These are phyloP conservation scores for Ditula angustiorana DNA, from an alignment of 2,888 invertebrate species.

Conservation along the genomic window DNA sequence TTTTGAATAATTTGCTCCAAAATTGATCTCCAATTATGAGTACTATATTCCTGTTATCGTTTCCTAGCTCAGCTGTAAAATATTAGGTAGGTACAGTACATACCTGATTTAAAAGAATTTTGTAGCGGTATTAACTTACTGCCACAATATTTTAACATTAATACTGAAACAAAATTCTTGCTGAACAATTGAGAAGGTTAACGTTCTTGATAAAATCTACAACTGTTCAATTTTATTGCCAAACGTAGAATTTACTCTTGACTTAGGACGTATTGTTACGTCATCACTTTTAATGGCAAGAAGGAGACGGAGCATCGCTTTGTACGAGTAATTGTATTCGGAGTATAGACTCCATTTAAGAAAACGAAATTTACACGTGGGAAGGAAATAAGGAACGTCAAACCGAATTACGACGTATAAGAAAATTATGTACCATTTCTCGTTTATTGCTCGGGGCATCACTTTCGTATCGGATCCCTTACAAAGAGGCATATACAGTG, in stretches of 20 bases:
- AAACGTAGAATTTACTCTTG: not conserved
- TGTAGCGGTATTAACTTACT: too few species aligned
- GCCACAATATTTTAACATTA: not conserved
- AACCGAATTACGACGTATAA: conserved; percentile 1
- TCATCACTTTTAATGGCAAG: conserved; percentile 24
- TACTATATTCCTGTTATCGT: too few species aligned
- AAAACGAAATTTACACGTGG: conserved; percentile 29
- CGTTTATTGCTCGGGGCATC: too few species aligned
- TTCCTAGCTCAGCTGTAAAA: too few species aligned
- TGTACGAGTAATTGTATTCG: conserved; percentile 26
- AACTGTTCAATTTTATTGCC: conserved; percentile 1
- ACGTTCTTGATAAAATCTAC: conserved; percentile 10
- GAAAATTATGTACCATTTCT: conserved; percentile 4
- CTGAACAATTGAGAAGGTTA: conserved; percentile 6
- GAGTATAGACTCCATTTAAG: conserved; percentile 27
- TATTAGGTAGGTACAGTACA: too few species aligned
- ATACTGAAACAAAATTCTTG: not conserved
- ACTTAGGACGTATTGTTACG: not conserved
- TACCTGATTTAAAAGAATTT: too few species aligned
- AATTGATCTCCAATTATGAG: too few species aligned
- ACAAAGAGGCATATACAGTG: too few species aligned
- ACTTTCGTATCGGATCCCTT: too few species aligned
- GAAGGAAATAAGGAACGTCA: not conserved
- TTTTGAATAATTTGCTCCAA: too few species aligned
- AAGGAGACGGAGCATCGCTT: not conserved